phyloP scores from a whole-genome alignment of 2,888 invertebrate species.

The Alloplasta piceator region DNA sequence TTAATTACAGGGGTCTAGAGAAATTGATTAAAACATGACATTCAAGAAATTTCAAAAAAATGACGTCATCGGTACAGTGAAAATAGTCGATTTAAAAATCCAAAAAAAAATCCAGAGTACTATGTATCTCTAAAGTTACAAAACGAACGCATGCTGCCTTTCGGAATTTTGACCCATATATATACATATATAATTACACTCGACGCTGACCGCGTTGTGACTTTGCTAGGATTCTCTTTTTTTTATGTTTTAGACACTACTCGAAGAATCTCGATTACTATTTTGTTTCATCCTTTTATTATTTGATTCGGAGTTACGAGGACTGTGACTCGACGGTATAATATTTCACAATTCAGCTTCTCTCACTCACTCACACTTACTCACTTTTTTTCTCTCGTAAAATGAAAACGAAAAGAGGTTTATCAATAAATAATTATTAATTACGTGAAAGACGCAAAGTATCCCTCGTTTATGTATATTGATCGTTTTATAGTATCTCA shows the following conservation, averaged over 20 bases:
- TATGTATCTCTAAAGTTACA: no score
- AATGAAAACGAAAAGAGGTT: conserved; percentile 43
- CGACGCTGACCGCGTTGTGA: conserved; percentile 39
- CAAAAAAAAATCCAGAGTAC: no score
- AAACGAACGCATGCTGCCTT: no score
- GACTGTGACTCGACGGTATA: conserved; percentile 34
- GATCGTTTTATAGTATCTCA: conserved; percentile 56
- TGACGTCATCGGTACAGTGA: no score
- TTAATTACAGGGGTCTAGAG: no score
- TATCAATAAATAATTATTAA: conserved; percentile 61
- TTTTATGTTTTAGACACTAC: conserved; percentile 55
- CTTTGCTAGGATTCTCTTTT: conserved; percentile 44
- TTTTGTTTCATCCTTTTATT: neutral
- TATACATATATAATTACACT: conserved; percentile 49
- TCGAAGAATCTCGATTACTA: conserved; percentile 55
- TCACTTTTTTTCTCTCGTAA: conserved; percentile 29
- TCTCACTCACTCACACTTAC: conserved; percentile 22
- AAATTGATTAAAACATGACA: no score
- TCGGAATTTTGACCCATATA: no score
- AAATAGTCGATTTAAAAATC: no score
- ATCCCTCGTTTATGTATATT: conserved; percentile 44
- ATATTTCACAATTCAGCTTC: conserved; percentile 49
- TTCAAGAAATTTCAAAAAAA: no score
- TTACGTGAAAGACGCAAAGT: conserved; percentile 49
- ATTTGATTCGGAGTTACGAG: conserved; percentile 52